Conservation (phyloP, 2,888 invertebrate species). For the Lumbricus terrestris region DNA sequence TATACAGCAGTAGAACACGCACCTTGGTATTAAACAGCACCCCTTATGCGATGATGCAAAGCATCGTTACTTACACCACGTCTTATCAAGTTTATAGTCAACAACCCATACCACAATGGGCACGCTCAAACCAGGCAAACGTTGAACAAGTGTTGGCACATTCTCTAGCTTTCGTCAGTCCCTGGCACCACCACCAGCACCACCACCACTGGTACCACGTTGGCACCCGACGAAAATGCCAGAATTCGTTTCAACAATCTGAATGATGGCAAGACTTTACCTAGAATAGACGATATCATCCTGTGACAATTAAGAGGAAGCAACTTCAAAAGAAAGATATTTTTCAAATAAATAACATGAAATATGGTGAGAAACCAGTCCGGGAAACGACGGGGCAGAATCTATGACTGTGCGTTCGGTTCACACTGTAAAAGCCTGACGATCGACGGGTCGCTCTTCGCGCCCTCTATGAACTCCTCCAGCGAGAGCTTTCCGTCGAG, state of each 20-base stretch:
- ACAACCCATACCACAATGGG: not conserved
- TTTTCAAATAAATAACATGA: conserved; percentile 15
- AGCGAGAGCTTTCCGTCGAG: conserved; percentile 92
- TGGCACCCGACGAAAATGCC: not conserved
- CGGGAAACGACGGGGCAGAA: not conserved
- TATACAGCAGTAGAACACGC: no score
- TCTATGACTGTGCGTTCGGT: conserved; percentile 62
- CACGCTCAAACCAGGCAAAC: not conserved
- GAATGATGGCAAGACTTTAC: conserved; percentile 3
- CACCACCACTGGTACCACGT: not conserved
- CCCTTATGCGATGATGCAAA: not conserved
- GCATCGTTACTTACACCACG: not conserved
- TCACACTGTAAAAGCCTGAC: conserved; percentile 96
- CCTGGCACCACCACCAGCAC: not conserved
- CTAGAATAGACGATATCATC: not conserved
- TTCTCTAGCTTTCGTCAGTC: not conserved
- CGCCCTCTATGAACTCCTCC: conserved; percentile 97
- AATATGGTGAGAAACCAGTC: conserved; percentile 14
- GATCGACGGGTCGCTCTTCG: conserved; percentile 97
- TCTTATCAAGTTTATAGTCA: not conserved
- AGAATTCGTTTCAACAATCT: not conserved
- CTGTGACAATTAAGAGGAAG: not conserved
- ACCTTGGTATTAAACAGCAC: no score
- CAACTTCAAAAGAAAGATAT: conserved; percentile 11
- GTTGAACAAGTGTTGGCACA: not conserved